A percentile compares a stretch with the other conserved stretches of the same genome.
Conservation (phyloP, 2,888 invertebrate genomes). For the Schizotus pectinicornis region DNA sequence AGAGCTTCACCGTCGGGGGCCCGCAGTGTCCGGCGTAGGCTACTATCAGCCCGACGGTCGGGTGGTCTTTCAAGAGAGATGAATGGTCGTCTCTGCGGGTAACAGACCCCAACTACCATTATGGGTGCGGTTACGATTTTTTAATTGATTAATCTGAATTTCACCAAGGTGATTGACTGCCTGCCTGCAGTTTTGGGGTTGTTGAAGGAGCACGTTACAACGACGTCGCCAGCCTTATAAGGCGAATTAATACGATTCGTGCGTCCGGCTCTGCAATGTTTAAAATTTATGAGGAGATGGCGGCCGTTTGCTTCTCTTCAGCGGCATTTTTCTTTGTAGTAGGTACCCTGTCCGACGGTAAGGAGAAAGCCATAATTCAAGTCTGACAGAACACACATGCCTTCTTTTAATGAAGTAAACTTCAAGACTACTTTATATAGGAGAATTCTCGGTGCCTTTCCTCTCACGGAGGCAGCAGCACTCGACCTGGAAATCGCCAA, state of each 20-base stretch:
- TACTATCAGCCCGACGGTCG: slow-evolving; percentile 50
- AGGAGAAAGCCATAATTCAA: slow-evolving; percentile 55
- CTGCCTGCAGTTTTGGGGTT: no score
- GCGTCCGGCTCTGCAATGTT: slow-evolving; percentile 24
- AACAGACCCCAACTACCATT: slow-evolving; percentile 37
- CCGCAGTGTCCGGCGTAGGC: slow-evolving; percentile 46
- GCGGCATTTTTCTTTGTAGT: slow-evolving; percentile 54
- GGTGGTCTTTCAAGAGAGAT: slow-evolving; percentile 52
- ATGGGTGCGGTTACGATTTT: slow-evolving; percentile 40
- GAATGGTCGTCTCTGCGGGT: slow-evolving; percentile 48
- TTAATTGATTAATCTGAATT: slow-evolving; percentile 41
- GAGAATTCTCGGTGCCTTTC: slow-evolving; percentile 6
- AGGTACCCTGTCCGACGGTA: slow-evolving; percentile 41
- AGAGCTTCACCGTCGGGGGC: slow-evolving; percentile 53
- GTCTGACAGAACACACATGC: slow-evolving; percentile 54
- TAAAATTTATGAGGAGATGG: slow-evolving; percentile 51
- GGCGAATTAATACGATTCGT: not conserved
- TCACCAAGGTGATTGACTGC: not conserved
- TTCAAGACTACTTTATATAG: slow-evolving; percentile 19
- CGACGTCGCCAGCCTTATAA: not conserved
- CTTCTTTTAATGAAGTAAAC: slow-evolving; percentile 40
- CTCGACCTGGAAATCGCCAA: no score
- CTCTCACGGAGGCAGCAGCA: not conserved
- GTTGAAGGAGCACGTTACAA: not conserved
- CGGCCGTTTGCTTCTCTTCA: slow-evolving; percentile 50